phyloP scores from a whole-genome alignment of 2,888 invertebrate species.

The Melieria picta region DNA sequence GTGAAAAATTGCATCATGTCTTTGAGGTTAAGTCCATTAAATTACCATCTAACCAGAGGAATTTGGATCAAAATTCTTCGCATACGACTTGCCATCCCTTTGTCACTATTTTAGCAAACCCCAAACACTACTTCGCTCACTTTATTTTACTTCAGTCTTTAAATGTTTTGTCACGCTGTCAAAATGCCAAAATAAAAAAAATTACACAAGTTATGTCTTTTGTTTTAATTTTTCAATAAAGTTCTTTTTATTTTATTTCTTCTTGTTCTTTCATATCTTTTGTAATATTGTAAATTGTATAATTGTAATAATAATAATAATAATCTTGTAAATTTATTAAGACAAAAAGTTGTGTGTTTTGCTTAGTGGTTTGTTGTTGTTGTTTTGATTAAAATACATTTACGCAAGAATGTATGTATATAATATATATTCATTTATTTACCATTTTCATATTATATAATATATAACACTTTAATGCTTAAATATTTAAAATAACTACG shows the following conservation, averaged over 20 bases:
- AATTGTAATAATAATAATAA: conserved; percentile 57
- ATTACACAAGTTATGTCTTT: conserved; percentile 18
- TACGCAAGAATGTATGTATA: conserved; percentile 56
- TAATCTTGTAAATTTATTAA: conserved; percentile 64
- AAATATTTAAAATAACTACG: conserved; percentile 22
- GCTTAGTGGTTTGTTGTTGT: conserved; percentile 46
- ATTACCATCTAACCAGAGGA: no score
- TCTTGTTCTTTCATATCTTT: conserved; percentile 48
- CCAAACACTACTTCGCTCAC: no score
- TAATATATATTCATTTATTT: conserved; percentile 57
- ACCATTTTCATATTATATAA: conserved; percentile 45
- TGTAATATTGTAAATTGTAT: conserved; percentile 59
- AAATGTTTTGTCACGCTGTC: background rate
- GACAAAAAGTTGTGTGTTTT: conserved; percentile 55
- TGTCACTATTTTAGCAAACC: no score
- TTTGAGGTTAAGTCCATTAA: no score
- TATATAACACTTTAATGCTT: conserved; percentile 51
- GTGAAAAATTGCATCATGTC: no score
- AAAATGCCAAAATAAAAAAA: conserved; percentile 24
- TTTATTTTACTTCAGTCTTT: no score
- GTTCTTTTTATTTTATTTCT: conserved; percentile 54
- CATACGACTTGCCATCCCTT: no score
- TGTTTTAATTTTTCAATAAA: conserved; percentile 49
- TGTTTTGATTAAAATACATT: conserved; percentile 63
- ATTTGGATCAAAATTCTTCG: no score